Evolutionary conservation across 2,113 vertebrate genomes (phyloP).

Genomic region (Formicarius rufipectus): DNA sequence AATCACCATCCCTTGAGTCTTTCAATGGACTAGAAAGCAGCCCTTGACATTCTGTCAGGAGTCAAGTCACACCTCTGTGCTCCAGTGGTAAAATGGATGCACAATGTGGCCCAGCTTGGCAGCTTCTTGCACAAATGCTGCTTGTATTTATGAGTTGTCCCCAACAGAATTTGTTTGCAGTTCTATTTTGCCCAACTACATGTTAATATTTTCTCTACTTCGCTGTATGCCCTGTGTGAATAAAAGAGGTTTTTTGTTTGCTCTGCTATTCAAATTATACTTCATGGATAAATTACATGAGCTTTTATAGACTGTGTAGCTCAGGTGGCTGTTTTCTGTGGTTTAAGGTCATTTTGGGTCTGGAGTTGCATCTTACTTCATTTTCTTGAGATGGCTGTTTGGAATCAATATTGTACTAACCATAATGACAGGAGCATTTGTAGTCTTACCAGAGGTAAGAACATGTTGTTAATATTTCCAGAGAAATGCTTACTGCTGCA

Average conservation of each 20-base stretch:
- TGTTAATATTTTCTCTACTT: neutral
- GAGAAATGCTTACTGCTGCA: neutral
- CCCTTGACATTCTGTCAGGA: neutral
- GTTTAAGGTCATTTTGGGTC: constrained; percentile 95
- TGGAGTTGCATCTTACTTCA: constrained; percentile 97
- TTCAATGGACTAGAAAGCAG: neutral
- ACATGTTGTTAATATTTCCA: neutral
- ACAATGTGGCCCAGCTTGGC: neutral
- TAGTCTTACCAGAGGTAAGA: constrained; percentile 95
- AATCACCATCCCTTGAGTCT: neutral
- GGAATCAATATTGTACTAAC: constrained; percentile 96
- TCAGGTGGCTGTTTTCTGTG: neutral
- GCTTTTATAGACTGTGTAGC: neutral
- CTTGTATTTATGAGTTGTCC: neutral
- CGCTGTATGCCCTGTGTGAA: neutral
- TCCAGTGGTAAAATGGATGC: neutral
- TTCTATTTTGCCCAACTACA: neutral
- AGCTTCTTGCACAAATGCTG: neutral
- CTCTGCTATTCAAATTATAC: neutral
- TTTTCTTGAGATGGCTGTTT: constrained; percentile 97
- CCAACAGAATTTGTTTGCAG: neutral
- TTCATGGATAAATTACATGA: neutral
- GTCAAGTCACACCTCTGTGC: neutral
- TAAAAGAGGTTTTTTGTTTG: neutral
- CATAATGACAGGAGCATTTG: constrained; percentile 93